Base-by-base conservation (phyloP, 2,797 vertebrate genomes). In the Leptatherina wallacei region DNA sequence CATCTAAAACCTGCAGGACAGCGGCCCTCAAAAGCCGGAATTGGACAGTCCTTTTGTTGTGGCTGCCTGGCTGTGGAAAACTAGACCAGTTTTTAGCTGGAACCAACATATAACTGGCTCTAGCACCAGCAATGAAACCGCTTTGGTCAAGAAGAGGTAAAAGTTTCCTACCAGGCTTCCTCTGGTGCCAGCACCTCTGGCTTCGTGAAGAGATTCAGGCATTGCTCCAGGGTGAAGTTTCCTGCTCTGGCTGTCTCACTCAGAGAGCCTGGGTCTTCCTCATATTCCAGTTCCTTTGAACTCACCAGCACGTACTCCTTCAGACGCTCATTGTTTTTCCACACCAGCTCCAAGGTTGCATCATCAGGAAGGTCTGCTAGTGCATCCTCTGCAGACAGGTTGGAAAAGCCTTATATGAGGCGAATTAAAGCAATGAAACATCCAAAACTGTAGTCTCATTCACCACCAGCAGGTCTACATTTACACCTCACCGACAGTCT, bases 201-300 rank as follows among this genome's bases (percentile, higher is more conserved):
- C 86, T 95, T 97, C 1, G 98, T 99, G 87, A 99, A 99, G 74
- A 99, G 97, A 85, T 98, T 98, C 83, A 99, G 96, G 91, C 98
- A 99, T 92, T 99, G 98, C 89, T 98, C 97, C 82, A 99, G 93
- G n/a, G 97, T 99, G 88, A 99, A 99, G 89, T 99, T 96, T 74
- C 98, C 98, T 0, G 97, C 98, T 13, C 97, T 94, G 69, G 97
- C 96, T 0, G 98, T 98, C 91, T 99, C 97, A 0, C 97, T 97
- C 49, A 96, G 95, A 0, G 98, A 99, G 70, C 97, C 94, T 0
- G 96, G 95, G 75, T 99, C 98, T 82, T 99, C 98, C 8, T 97
- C 94, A 0, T 94, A 98, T 73, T 99, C 98, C 80, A 99, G 92
- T 73, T 99, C 98, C 90, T 98, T 99, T 38, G 98, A 97, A 81